Evolutionary conservation across 2,888 invertebrate species (phyloP).

Genomic region (Encarsia formosa): DNA sequence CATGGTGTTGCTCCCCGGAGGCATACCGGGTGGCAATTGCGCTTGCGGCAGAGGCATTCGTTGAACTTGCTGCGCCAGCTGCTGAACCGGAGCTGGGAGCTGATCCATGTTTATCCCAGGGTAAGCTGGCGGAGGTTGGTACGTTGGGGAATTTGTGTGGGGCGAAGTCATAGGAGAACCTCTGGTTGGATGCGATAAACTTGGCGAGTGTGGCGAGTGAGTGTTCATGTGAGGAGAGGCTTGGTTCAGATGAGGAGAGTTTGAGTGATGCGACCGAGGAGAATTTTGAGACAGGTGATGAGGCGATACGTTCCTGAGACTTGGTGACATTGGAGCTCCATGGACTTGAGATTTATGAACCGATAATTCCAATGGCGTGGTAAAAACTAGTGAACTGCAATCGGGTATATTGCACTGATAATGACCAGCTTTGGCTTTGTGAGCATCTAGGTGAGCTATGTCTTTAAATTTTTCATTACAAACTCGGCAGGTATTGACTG

Average conservation of each 20-base stretch:
- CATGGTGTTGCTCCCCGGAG: constrained; percentile 46
- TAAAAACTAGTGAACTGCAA: constrained; percentile 44
- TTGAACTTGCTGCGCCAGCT: constrained; percentile 49
- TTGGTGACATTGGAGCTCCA: constrained; percentile 39
- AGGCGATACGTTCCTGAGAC: constrained; percentile 29
- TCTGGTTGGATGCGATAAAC: constrained; percentile 26
- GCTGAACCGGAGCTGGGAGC: constrained; percentile 48
- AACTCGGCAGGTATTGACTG: constrained; percentile 59
- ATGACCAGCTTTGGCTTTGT: constrained; percentile 57
- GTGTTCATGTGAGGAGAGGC: constrained; percentile 37
- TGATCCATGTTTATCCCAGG: constrained; percentile 47
- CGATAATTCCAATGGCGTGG: constrained; percentile 38
- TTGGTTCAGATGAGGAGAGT: constrained; percentile 34
- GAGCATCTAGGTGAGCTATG: constrained; percentile 56
- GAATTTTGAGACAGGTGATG: constrained; percentile 35
- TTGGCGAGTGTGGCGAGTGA: constrained; percentile 35
- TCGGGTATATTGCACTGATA: constrained; percentile 53
- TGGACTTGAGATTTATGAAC: constrained; percentile 46
- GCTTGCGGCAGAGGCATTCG: constrained; percentile 47
- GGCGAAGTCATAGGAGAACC: constrained; percentile 42
- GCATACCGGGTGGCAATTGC: constrained; percentile 41
- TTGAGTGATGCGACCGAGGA: constrained; percentile 35
- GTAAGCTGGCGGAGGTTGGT: constrained; percentile 29
- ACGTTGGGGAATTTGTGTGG: constrained; percentile 41
- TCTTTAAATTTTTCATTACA: constrained; percentile 62